Evolutionary conservation across 2,113 vertebrate genomes (phyloP).

Genomic region (Seriola dumerili): DNA sequence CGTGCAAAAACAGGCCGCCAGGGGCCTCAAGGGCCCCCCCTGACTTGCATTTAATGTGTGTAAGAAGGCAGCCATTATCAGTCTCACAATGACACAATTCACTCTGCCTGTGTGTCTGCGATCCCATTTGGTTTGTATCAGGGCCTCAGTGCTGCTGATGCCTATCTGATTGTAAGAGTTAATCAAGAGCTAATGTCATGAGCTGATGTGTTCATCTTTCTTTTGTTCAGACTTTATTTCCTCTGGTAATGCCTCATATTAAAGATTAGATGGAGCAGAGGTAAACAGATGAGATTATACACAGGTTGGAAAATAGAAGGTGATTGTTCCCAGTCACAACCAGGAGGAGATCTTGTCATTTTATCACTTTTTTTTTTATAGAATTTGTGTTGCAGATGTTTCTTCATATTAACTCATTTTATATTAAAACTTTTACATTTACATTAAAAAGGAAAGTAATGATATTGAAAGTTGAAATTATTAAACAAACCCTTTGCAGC

Average conservation of each 20-base stretch:
- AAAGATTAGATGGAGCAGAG: constrained; percentile 3
- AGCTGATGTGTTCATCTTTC: constrained; percentile 37
- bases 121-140: constrained; percentile 71
- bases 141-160: constrained; percentile 52
- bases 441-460: no score
- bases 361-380: not conserved
- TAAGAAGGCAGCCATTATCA: constrained; percentile 79
- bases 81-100: constrained; percentile 80
- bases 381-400: not conserved
- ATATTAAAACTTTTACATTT: no score
- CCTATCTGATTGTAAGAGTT: constrained; percentile 69
- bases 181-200: constrained; percentile 61
- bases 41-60: constrained; percentile 70
- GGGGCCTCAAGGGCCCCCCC: constrained; percentile 69
- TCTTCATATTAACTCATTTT: no score
- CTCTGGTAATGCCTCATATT: constrained; percentile 4
- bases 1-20: constrained; percentile 73
- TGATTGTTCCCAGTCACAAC: not conserved
- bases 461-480: no score
- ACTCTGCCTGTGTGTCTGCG: constrained; percentile 63
- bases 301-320: not conserved
- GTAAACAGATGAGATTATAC: not conserved
- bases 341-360: no score
- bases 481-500: no score
- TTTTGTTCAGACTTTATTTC: constrained; percentile 20